phyloP scores from a whole-genome alignment of 2,888 invertebrate species.

The Hirudinaria manillensis region DNA sequence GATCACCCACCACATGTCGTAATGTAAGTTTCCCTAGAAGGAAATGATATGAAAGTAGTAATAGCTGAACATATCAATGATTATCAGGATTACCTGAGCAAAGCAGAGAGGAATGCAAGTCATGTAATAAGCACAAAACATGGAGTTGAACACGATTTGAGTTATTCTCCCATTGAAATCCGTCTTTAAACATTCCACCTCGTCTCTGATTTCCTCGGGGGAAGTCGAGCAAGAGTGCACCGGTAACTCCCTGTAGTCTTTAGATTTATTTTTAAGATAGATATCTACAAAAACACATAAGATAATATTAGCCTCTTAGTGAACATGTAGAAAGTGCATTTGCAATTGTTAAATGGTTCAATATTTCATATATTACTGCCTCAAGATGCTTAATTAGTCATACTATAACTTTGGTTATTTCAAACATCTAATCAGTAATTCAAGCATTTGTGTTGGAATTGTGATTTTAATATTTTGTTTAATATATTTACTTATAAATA shows the following conservation, averaged over 20 bases:
- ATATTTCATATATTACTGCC: no score
- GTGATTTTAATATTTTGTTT: no score
- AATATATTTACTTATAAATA: no score
- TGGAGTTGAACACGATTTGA: slow-evolving; percentile 76
- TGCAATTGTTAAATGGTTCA: no score
- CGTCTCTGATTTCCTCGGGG: slow-evolving; percentile 63
- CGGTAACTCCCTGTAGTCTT: slow-evolving; percentile 15
- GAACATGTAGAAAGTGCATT: background rate
- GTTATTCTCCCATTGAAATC: slow-evolving; percentile 86
- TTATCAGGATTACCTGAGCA: slow-evolving; percentile 64
- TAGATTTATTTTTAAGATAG: background rate
- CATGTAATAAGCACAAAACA: slow-evolving; percentile 78
- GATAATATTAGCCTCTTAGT: background rate
- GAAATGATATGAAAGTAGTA: slow-evolving; percentile 12
- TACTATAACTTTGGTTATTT: background rate
- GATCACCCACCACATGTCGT: slow-evolving; percentile 75
- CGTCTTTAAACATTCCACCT: slow-evolving; percentile 74
- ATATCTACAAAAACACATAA: background rate
- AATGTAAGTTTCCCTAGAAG: slow-evolving; percentile 61
- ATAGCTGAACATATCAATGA: background rate
- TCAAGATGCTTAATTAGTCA: no score
- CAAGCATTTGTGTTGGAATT: background rate
- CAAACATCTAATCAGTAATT: background rate
- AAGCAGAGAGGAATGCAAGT: slow-evolving; percentile 83
- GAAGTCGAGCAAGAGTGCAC: slow-evolving; percentile 39